Conservation (phyloP, 2,797 vertebrate genomes). For the Pseudopleuronectes americanus region DNA sequence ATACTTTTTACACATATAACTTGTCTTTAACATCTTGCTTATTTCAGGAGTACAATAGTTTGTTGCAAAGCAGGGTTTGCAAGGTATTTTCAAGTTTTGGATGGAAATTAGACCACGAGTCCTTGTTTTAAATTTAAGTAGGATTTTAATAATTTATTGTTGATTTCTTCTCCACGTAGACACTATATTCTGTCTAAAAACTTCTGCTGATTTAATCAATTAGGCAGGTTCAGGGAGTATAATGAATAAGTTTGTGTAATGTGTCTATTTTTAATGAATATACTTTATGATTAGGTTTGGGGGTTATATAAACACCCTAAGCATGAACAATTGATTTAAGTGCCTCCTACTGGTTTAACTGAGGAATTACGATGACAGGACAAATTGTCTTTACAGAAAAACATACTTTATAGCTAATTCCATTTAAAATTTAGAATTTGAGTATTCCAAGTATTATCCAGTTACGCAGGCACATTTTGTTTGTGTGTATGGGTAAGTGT, state of each 20-base stretch:
- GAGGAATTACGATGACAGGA: not conserved
- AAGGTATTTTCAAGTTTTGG: not conserved
- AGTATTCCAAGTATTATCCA: not conserved
- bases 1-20: not conserved
- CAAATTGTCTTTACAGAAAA: not conserved
- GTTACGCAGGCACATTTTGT: not conserved
- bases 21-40: not conserved
- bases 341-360: conserved; percentile 41
- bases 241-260: not conserved
- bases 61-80: not conserved
- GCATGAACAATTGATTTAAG: conserved; percentile 20
- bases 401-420: not conserved
- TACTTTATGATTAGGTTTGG: not conserved
- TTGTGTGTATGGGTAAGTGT: not conserved
- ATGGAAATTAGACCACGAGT: not conserved
- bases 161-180: not conserved
- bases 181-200: no score
- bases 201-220: no score
- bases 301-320: not conserved
- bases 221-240: no score
- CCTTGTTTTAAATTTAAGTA: not conserved
- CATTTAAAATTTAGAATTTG: not conserved
- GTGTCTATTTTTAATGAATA: not conserved
- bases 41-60: not conserved
- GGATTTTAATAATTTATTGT: no score